Evolutionary conservation across 2,888 invertebrate species (phyloP).

Genomic region (Melangyna quadrimaculata): DNA sequence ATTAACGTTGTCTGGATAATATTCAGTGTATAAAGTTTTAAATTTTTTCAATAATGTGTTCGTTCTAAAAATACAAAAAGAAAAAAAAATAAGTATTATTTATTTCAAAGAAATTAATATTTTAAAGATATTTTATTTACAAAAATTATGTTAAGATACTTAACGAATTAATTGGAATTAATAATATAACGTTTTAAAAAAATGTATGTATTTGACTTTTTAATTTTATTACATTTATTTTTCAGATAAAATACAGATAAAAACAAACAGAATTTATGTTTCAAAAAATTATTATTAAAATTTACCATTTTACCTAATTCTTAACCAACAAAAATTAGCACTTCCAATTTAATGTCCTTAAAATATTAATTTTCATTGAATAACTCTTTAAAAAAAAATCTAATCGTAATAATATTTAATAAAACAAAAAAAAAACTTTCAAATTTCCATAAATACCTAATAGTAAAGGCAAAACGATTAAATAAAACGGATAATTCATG

Average conservation of each 20-base stretch:
- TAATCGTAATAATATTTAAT: neutral
- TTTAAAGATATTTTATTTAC: neutral
- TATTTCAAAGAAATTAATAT: conserved; percentile 12
- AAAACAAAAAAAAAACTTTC: neutral
- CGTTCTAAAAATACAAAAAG: neutral
- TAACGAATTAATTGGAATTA: no score
- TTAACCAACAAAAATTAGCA: neutral
- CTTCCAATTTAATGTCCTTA: neutral
- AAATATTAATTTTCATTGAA: neutral
- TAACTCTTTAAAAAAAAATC: neutral
- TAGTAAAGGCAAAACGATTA: conserved; percentile 27
- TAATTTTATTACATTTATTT: no score
- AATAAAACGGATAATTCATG: conserved; percentile 58
- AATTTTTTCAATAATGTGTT: conserved; percentile 7
- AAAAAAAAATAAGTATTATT: neutral
- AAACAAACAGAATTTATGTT: no score
- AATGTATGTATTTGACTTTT: no score
- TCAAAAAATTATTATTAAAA: no score
- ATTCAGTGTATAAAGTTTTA: neutral
- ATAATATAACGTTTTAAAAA: no score
- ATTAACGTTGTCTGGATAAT: conserved; percentile 16
- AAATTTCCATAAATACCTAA: conserved; percentile 29
- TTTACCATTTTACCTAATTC: neutral
- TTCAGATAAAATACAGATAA: no score
- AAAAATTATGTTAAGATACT: neutral